Conservation (phyloP, 2,797 vertebrate genomes). For the Lerista edwardsae region DNA sequence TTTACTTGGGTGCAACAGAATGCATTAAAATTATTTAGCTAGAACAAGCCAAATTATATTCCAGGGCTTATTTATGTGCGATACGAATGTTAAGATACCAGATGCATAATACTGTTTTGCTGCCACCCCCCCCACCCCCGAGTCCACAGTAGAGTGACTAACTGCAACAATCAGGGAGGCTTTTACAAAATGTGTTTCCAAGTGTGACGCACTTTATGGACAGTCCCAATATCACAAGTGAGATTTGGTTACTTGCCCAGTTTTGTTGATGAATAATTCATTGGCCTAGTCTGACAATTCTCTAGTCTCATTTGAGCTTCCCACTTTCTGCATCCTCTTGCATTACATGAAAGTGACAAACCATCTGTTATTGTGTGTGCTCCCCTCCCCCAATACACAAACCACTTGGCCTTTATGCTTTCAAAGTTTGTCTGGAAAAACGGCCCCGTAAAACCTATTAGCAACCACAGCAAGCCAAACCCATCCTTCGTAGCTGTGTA, state of each 20-base stretch:
- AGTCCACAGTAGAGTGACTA: background rate
- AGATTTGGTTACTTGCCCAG: slow-evolving; percentile 54
- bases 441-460: slow-evolving; percentile 7
- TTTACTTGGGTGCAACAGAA: no score
- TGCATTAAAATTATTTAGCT: no score
- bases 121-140: no score
- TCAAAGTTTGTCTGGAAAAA: slow-evolving; percentile 20
- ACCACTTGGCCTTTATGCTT: slow-evolving; percentile 24
- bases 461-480: background rate
- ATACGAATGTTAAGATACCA: background rate
- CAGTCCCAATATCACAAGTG: slow-evolving; percentile 31
- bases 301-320: slow-evolving; percentile 50
- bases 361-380: slow-evolving; percentile 57
- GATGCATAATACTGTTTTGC: no score
- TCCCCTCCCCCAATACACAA: background rate
- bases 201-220: background rate
- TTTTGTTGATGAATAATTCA: slow-evolving; percentile 70
- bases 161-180: background rate
- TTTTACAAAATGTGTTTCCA: background rate
- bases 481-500: background rate
- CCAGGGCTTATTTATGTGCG: background rate
- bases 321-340: slow-evolving; percentile 56
- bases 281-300: slow-evolving; percentile 51
- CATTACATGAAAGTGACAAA: slow-evolving; percentile 53
- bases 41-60: no score